Base-by-base conservation (phyloP, 2,797 vertebrate genomes). In the Apogon hyalosoma region DNA sequence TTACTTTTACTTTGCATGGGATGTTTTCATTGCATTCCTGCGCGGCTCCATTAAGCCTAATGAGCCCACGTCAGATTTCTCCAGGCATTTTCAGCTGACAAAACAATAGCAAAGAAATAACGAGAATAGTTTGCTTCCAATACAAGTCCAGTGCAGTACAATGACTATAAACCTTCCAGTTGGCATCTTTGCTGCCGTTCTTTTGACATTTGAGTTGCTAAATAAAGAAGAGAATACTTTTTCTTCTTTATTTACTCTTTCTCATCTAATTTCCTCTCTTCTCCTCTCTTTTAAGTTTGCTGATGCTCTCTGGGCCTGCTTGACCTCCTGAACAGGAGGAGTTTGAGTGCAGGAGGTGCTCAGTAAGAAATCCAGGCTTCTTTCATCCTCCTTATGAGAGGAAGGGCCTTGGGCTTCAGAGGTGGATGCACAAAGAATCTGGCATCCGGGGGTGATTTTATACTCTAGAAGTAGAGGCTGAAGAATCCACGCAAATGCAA, bases 21-120 rank as follows among this genome's bases (percentile, higher is more conserved):
- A 64, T 82, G 59, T 78, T 84, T 77, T 68, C 21, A 31, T 67
- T 65, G 53, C 71, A 73, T 80, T 88, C 64, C 75, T 53, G 60
- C 0, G 10, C 2, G 9, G 75, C 80, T 79, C 79, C 80, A 87
- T 88, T 86, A 87, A 69, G 62, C 57, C 69, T 80, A 83, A 89
- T 82, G 77, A 88, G 76, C 38, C 76, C 31, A 14, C 4, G 56
- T 68, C 73, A 68, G 45, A 68, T 49, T 31, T 14, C 53, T 65
- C 49, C 50, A 67, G 71, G 18, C 59, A 14, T 69, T 66, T 75
- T 79, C 72, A 87, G 76, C 78, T 80, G 68, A 70, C 59, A 74
- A 73, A 77, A 80, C 70, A 85, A 69, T 14, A 47, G 42, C 62
- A 3, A 31, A 47, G 40, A 57, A 66, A 65, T 38, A 79, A 74